A percentile compares a stretch with the other conserved stretches of the same genome.
Conservation (phyloP, 2,113 vertebrate genomes). For the Odontophorus gujanensis region DNA sequence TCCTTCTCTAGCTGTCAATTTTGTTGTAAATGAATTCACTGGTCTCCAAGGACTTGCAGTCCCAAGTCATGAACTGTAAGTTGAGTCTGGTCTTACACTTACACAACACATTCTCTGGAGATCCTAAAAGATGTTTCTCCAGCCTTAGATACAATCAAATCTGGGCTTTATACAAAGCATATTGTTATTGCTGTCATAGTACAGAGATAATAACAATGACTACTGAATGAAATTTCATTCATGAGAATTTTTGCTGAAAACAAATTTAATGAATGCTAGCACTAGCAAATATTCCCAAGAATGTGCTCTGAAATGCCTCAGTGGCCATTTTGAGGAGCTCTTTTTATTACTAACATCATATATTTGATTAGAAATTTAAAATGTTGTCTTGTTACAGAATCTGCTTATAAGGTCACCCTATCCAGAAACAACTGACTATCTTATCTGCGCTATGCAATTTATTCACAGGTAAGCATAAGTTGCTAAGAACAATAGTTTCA, state of each 20-base stretch:
- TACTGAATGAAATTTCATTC: conserved; percentile 61
- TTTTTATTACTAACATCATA: conserved; percentile 58
- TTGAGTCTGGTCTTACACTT: conserved; percentile 10
- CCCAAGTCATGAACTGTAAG: background rate
- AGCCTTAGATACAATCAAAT: conserved; percentile 38
- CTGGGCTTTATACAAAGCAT: background rate
- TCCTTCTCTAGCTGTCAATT: background rate
- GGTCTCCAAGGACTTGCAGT: conserved; percentile 26
- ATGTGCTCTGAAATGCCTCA: conserved; percentile 50
- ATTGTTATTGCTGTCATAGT: background rate
- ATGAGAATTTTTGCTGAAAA: conserved; percentile 60
- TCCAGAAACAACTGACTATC: background rate
- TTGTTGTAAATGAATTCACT: conserved; percentile 33
- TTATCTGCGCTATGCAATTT: background rate
- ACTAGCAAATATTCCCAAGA: conserved; percentile 53
- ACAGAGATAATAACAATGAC: conserved; percentile 51
- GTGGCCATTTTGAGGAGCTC: conserved; percentile 61
- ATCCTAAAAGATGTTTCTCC: background rate
- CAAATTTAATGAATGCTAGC: conserved; percentile 58
- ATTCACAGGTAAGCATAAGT: background rate
- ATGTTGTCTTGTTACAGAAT: conserved; percentile 23
- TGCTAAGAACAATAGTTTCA: background rate
- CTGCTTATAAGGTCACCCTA: conserved; percentile 51
- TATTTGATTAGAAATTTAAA: conserved; percentile 59
- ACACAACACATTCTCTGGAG: conserved; percentile 25